Evolutionary conservation across 92 coral and sea anemone genomes (phyloP).

Genomic region (Epizoanthus illoricatus): DNA sequence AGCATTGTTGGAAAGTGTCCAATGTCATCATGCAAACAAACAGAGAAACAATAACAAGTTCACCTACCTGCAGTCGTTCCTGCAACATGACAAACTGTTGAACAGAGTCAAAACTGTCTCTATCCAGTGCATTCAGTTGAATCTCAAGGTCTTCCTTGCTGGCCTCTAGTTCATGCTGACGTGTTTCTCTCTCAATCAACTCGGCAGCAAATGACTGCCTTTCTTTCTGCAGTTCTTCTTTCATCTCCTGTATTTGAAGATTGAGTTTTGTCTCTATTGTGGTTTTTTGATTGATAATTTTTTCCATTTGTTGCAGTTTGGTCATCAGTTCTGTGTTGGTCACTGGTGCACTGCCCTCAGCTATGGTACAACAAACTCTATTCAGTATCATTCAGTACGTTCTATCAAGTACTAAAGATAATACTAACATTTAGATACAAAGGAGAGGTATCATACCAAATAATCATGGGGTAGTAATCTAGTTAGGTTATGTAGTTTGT

Average conservation of each 20-base stretch:
- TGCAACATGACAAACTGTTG: slow-evolving; percentile 46
- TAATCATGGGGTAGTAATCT: no score
- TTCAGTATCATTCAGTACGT: not conserved
- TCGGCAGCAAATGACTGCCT: slow-evolving; percentile 60
- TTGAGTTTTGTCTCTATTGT: slow-evolving; percentile 61
- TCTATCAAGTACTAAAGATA: no score
- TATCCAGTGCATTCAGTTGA: slow-evolving; percentile 81
- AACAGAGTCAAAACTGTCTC: slow-evolving; percentile 75
- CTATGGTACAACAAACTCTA: slow-evolving; percentile 9
- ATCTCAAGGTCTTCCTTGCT: slow-evolving; percentile 75
- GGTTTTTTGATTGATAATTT: slow-evolving; percentile 69
- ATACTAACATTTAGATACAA: no score
- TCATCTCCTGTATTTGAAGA: slow-evolving; percentile 65
- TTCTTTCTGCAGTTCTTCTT: slow-evolving; percentile 68
- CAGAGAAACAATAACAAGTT: no score
- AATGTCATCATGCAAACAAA: no score
- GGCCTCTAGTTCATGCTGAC: slow-evolving; percentile 70
- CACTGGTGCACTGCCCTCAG: slow-evolving; percentile 16
- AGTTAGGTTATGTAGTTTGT: no score
- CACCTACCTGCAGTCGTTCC: slow-evolving; percentile 26
- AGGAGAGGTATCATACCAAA: no score
- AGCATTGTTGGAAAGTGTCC: no score
- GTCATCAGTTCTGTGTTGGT: slow-evolving; percentile 49
- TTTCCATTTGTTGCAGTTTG: slow-evolving; percentile 79
- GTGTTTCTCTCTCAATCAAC: slow-evolving; percentile 57